phyloP scores from a whole-genome alignment of 2,888 invertebrate species.

The Autographa gamma region DNA sequence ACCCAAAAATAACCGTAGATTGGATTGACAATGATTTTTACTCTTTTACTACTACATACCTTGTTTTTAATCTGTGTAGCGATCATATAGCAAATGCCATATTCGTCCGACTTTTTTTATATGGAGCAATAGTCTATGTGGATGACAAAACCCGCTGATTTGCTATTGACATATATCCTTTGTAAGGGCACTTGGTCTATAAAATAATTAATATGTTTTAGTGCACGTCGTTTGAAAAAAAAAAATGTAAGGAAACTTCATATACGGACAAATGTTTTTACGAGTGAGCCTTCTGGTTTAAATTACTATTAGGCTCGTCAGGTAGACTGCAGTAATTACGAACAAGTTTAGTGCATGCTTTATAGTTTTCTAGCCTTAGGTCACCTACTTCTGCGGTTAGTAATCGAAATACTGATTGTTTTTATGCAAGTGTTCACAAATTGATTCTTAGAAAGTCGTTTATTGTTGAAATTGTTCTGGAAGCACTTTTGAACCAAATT shows the following conservation, averaged over 20 bases:
- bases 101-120: too few relatives aligned
- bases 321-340: slow-evolving; percentile 3
- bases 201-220: too few relatives aligned
- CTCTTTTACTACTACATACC: too few relatives aligned
- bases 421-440: slow-evolving; percentile 4
- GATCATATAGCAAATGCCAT: too few relatives aligned
- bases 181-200: too few relatives aligned
- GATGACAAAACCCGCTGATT: too few relatives aligned
- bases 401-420: background rate
- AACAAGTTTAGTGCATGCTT: background rate
- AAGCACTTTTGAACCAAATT: background rate
- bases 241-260: too few relatives aligned
- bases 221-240: too few relatives aligned
- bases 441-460: background rate
- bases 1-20: background rate
- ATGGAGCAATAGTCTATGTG: too few relatives aligned
- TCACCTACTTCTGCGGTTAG: slow-evolving; percentile 11
- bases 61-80: too few relatives aligned
- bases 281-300: background rate
- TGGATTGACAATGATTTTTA: too few relatives aligned
- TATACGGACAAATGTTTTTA: background rate
- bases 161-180: too few relatives aligned
- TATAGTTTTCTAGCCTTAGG: background rate
- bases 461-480: background rate
- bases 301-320: background rate